Base-by-base conservation (phyloP, 2,797 vertebrate species). In the Champsocephalus gunnari region DNA sequence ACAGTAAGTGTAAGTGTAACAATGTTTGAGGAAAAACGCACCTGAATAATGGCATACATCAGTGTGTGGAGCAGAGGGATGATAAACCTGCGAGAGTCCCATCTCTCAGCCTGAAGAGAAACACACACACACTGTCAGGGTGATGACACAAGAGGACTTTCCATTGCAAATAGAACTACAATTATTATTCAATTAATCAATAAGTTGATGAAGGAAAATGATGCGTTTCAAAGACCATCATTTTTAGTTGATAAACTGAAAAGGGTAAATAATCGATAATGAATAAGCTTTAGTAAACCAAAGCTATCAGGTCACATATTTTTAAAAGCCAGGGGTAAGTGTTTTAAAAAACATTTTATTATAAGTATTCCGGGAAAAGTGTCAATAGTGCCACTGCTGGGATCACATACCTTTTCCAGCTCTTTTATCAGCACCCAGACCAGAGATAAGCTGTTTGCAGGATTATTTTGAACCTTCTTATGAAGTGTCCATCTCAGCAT, bases 401-500 rank as follows among this genome's bases (percentile, higher is more conserved):
- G 17, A 50, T 48, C 17, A 59, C 38, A 2, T 85, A 99, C 98
- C 95, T 95, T 96, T 59, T 99, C 97, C 72, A 99, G 93, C 81
- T 99, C 97, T 87, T 96, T 96, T 71, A 99, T 94, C 71, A 98
- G 93, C 77, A 97, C 95, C 79, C 88, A 93, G 68, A 98, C 92
- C 87, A 99, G 84, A 71, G 94, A 74, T 0, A 95, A 91, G 80
- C 95, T 96, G 87, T 87, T 95, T 3, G 82, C 80, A 0, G 96
- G 96, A 64, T 95, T 96, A 69, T 96, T 93, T 61, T 96, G 95
- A 0, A 96, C 95, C 81, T 97, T 99, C 89, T 97, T 98, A 59
- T 99, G 97, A 76, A 99, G 91, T 0, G 97, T 98, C 98, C 97
- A 99, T 76, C 97, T 94, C 90, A 98, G 91, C 96, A 98, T 97